These are phyloP conservation scores for Distichodus sexfasciatus DNA, from an alignment of 2,797 vertebrate genomes.

Conservation along the genomic window DNA sequence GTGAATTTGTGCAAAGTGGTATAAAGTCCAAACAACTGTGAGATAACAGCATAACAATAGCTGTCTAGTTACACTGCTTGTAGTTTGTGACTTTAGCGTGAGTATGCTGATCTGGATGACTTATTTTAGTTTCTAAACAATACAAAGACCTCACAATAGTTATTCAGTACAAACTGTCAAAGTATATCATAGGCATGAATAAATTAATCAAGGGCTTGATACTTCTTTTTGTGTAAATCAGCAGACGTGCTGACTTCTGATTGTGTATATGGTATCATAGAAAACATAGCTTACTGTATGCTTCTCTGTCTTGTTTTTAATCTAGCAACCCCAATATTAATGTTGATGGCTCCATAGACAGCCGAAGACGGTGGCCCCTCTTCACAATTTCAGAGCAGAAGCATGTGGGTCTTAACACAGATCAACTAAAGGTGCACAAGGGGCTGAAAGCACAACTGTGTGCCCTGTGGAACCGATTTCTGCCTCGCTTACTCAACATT, in stretches of 20 bases:
- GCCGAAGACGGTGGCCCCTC: slow-evolving; percentile 75
- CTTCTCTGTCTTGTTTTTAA: not conserved
- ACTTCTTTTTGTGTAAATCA: too few species aligned
- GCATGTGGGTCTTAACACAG: slow-evolving; percentile 79
- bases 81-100: too few species aligned
- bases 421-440: slow-evolving; percentile 74
- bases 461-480: slow-evolving; percentile 90
- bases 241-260: too few species aligned
- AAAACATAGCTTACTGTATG: not conserved
- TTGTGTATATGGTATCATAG: not conserved
- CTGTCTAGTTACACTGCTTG: too few species aligned
- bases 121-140: too few species aligned
- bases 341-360: slow-evolving; percentile 65
- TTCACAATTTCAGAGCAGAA: slow-evolving; percentile 80
- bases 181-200: too few species aligned
- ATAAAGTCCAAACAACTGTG: not conserved
- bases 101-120: too few species aligned
- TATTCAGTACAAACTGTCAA: too few species aligned
- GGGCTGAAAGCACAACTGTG: slow-evolving; percentile 86
- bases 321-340: slow-evolving; percentile 81
- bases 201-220: too few species aligned
- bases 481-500: slow-evolving; percentile 88
- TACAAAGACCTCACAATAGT: too few species aligned
- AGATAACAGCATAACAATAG: not conserved
- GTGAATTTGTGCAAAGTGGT: too few species aligned